These are phyloP conservation scores for Anhinga anhinga DNA, from an alignment of 2,113 vertebrate species.

Conservation along the genomic window DNA sequence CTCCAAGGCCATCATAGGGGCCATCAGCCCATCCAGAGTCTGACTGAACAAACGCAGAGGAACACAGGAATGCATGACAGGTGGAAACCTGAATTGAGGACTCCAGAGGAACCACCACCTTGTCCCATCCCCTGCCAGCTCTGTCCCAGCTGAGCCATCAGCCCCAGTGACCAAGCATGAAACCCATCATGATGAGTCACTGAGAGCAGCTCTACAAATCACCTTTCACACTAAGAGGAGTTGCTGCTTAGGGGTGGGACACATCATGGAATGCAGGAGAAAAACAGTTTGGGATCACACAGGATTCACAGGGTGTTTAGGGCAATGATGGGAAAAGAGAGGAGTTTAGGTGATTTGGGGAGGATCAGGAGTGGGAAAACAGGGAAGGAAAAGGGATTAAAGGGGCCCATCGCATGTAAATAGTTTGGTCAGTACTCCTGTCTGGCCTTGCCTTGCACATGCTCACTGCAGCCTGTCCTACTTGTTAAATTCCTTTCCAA, in stretches of 20 bases:
- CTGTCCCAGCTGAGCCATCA: background rate
- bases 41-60: background rate
- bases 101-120: background rate
- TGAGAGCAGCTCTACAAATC: background rate
- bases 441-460: background rate
- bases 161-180: background rate
- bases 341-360: background rate
- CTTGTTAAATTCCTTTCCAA: background rate
- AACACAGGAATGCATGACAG: background rate
- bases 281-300: background rate
- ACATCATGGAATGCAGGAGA: background rate
- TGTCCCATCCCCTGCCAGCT: background rate
- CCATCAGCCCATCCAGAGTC: background rate
- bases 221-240: background rate
- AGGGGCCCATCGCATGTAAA: background rate
- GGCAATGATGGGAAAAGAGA: background rate
- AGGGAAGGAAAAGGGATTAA: background rate
- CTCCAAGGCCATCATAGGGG: background rate
- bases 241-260: background rate
- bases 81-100: background rate
- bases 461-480: background rate
- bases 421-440: background rate
- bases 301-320: background rate
- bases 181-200: background rate
- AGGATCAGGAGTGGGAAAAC: background rate